Evolutionary conservation across 2,797 vertebrate species (phyloP).

Genomic region (Lycodopsis pacificus): DNA sequence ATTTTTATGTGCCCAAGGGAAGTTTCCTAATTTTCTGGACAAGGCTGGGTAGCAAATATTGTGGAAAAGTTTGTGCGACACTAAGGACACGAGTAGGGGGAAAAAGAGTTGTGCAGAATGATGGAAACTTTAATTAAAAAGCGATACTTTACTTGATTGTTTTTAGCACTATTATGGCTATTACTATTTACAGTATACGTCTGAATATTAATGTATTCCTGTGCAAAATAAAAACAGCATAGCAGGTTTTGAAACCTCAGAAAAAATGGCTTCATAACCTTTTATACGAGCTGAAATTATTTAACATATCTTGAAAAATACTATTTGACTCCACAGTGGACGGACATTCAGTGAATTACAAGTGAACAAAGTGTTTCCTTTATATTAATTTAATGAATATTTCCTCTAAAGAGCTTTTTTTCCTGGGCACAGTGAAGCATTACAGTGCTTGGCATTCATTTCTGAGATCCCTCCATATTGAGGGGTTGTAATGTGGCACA

Average conservation of each 20-base stretch:
- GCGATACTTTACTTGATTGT: not conserved
- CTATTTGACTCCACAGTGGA: slow-evolving; percentile 1
- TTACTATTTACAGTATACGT: not conserved
- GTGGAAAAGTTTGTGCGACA: slow-evolving; percentile 70
- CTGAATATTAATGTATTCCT: slow-evolving; percentile 13
- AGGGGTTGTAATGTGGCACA: slow-evolving; percentile 75
- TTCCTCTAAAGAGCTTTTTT: slow-evolving; percentile 54
- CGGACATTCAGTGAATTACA: slow-evolving; percentile 30
- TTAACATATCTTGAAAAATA: slow-evolving; percentile 10
- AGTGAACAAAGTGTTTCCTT: slow-evolving; percentile 49
- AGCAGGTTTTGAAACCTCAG: slow-evolving; percentile 12
- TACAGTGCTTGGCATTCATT: slow-evolving; percentile 73
- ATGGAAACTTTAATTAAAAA: slow-evolving; percentile 43
- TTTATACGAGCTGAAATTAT: not conserved
- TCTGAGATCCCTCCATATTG: slow-evolving; percentile 74
- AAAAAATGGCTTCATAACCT: not conserved
- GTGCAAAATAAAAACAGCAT: not conserved
- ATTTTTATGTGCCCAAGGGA: slow-evolving; percentile 77
- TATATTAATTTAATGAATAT: slow-evolving; percentile 60
- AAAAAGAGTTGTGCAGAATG: slow-evolving; percentile 38
- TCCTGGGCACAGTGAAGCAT: slow-evolving; percentile 59
- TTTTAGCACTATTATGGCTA: not conserved
- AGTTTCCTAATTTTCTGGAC: slow-evolving; percentile 80
- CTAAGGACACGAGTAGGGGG: slow-evolving; percentile 41
- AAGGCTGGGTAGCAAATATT: slow-evolving; percentile 75